Evolutionary conservation across 2,888 invertebrate species (phyloP).

Genomic region (Athalia circularis): DNA sequence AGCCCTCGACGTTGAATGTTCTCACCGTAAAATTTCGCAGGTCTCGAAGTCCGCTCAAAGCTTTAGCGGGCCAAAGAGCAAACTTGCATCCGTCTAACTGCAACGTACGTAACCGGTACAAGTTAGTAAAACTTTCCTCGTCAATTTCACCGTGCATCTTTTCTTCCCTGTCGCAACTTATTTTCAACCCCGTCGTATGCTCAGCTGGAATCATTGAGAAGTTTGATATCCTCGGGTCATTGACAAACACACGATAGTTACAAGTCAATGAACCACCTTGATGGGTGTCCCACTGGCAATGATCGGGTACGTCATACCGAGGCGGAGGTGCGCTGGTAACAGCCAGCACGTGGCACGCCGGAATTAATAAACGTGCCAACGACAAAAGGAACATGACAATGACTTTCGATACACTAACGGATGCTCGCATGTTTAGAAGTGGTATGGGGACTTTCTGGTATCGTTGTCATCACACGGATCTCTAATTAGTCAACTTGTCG

Average conservation of each 20-base stretch:
- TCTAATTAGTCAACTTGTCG: conserved; percentile 44
- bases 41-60: conserved; percentile 86
- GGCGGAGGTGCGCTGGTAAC: conserved; percentile 74
- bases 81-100: conserved; percentile 92
- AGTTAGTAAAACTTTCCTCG: conserved; percentile 83
- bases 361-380: conserved; percentile 44
- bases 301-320: conserved; percentile 88
- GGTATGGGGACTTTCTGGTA: conserved; percentile 26
- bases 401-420: conserved; percentile 29
- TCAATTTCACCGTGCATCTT: conserved; percentile 62
- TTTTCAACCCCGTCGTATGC: conserved; percentile 86
- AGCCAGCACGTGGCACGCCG: conserved; percentile 64
- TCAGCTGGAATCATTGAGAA: conserved; percentile 91
- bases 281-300: conserved; percentile 82
- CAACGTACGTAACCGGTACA: conserved; percentile 86
- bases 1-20: conserved; percentile 80
- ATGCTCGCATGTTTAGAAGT: conserved; percentile 35
- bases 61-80: conserved; percentile 87
- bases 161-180: conserved; percentile 82
- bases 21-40: conserved; percentile 89
- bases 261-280: conserved; percentile 75
- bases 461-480: conserved; percentile 35
- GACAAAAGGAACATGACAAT: conserved; percentile 38
- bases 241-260: conserved; percentile 77
- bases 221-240: conserved; percentile 90